phyloP scores from a whole-genome alignment of 2,888 invertebrate species.

The Cataglyphis livida region DNA sequence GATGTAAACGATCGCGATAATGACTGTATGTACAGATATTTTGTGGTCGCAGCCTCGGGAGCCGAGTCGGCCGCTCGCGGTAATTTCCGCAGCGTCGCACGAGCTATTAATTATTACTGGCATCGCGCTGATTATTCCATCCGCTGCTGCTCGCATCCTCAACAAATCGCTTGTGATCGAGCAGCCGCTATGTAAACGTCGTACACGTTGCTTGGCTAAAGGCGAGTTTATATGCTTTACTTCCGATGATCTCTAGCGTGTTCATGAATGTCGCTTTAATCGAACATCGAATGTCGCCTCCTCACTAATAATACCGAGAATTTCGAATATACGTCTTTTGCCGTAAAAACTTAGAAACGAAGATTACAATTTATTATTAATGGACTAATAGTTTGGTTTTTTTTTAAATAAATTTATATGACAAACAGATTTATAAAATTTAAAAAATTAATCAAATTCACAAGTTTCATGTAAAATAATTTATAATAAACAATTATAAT shows the following conservation, averaged over 20 bases:
- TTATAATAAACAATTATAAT: not conserved
- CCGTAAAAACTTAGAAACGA: not conserved
- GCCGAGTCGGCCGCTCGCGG: constrained; percentile 54
- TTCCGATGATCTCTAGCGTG: constrained; percentile 15
- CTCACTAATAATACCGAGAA: not conserved
- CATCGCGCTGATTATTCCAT: constrained; percentile 64
- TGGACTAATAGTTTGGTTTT: not conserved
- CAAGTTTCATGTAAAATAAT: not conserved
- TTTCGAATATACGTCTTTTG: not conserved
- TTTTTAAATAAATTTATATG: not conserved
- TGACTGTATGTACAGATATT: constrained; percentile 57
- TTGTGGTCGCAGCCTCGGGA: constrained; percentile 35
- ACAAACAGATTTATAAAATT: not conserved
- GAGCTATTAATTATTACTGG: constrained; percentile 73
- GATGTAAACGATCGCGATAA: constrained; percentile 54
- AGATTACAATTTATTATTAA: not conserved
- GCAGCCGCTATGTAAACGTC: constrained; percentile 14
- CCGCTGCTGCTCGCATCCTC: constrained; percentile 48
- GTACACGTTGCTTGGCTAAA: constrained; percentile 23
- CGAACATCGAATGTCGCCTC: not conserved
- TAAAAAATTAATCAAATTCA: not conserved
- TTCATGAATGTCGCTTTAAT: not conserved
- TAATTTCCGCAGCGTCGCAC: constrained; percentile 68
- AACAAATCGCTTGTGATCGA: constrained; percentile 61
- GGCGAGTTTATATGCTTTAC: constrained; percentile 27